Percentiles rank a stretch among this genome's conserved stretches.
Evolutionary conservation across 2,113 vertebrate species (phyloP).

Genomic region (Hydrolagus affinis): DNA sequence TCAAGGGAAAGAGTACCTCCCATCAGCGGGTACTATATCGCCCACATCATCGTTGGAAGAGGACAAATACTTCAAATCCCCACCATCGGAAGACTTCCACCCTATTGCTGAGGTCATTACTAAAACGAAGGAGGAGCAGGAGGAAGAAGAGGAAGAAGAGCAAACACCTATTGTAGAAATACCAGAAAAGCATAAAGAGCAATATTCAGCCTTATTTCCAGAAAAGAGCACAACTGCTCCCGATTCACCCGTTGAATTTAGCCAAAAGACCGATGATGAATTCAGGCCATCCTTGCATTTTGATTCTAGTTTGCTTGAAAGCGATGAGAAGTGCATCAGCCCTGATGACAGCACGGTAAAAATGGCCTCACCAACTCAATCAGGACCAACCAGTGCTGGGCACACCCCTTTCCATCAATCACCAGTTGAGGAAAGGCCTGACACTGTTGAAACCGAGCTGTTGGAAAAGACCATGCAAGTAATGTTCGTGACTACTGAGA

Average conservation of each 20-base stretch:
- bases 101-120: conserved; percentile 56
- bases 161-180: conserved; percentile 65
- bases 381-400: conserved; percentile 81
- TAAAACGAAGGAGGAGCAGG: conserved; percentile 64
- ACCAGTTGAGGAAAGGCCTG: conserved; percentile 77
- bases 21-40: conserved; percentile 90
- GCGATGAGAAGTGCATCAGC: conserved; percentile 78
- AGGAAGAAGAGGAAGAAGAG: conserved; percentile 64
- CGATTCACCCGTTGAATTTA: not conserved
- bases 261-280: conserved; percentile 38
- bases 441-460: conserved; percentile 52
- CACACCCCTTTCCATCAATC: conserved; percentile 86
- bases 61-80: conserved; percentile 92
- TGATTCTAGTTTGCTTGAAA: conserved; percentile 58
- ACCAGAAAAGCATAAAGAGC: conserved; percentile 65
- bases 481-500: not conserved
- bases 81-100: conserved; percentile 81
- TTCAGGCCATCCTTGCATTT: conserved; percentile 37
- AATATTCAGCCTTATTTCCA: conserved; percentile 58
- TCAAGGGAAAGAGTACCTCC: conserved; percentile 84
- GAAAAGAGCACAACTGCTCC: conserved; percentile 38
- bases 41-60: conserved; percentile 94
- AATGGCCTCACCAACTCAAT: conserved; percentile 84
- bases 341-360: conserved; percentile 91
- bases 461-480: conserved; percentile 38